These are phyloP conservation scores for Numida meleagris DNA, from an alignment of 2,113 vertebrate genomes.

Conservation along the genomic window DNA sequence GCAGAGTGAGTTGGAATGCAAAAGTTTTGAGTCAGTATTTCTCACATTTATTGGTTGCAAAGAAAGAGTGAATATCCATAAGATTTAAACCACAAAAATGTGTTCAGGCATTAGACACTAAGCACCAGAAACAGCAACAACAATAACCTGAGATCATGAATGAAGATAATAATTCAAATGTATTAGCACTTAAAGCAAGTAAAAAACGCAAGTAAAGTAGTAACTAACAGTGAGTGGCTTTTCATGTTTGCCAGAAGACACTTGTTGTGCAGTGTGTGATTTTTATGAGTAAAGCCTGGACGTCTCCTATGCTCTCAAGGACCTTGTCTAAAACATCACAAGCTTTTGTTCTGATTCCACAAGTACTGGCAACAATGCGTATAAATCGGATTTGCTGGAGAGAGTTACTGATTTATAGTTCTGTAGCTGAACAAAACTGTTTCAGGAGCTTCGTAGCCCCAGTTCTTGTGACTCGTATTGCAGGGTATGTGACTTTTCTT, in stretches of 20 bases:
- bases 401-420: neutral
- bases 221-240: neutral
- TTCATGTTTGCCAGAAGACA: neutral
- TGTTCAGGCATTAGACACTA: neutral
- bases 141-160: neutral
- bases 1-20: neutral
- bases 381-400: neutral
- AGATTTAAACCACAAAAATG: neutral
- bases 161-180: neutral
- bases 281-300: neutral
- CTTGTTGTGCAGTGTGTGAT: neutral
- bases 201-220: neutral
- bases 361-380: neutral
- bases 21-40: neutral
- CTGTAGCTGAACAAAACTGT: neutral
- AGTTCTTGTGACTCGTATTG: neutral
- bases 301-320: neutral
- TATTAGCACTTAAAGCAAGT: neutral
- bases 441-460: neutral
- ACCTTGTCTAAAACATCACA: neutral
- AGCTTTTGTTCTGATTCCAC: neutral
- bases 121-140: neutral
- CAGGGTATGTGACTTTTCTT: neutral
- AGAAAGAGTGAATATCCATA: neutral
- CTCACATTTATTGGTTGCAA: neutral